Base-by-base conservation (phyloP, 2,888 invertebrate species). In the Aproaerema taeniolella region DNA sequence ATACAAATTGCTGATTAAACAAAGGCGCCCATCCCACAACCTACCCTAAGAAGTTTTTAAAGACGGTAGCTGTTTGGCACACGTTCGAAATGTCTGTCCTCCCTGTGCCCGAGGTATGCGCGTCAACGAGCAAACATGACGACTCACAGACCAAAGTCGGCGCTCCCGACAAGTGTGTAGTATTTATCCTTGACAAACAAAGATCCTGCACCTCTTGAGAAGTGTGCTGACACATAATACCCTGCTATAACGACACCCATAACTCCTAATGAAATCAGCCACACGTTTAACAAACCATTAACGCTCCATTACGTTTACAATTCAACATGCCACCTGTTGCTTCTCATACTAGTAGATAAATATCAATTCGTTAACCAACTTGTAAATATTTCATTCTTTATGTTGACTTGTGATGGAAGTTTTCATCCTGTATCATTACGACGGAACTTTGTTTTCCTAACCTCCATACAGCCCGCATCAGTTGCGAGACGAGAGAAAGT, bases 381-480 rank as follows among this genome's bases (percentile, higher is more conserved):
- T n/a, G n/a, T n/a, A n/a, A n/a, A n/a, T n/a, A n/a, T n/a, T n/a
- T n/a, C n/a, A n/a, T n/a, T n/a, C n/a, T n/a, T n/a, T n/a, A n/a
- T n/a, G n/a, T 35, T 16, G 16, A 14, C 15, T 34, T 15, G 25
- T 13, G 34, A 34, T 16, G 16, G n/a, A 15, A 28, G 64, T 71
- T 67, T 55, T 63, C 61, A 68, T 60, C 57, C 61, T 60, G 62
- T 62, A 62, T 56, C 50, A 58, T 61, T 61, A 60, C 71, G 67
- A 68, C 55, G 68, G 69, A 65, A 74, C 66, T 67, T 66, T 83
- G 81, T 83, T 83, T 70, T 82, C 67, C 72, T 85, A 82, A 83
- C 81, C 83, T 82, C 78, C 74, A 76, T 81, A 69, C 66, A 67
- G 60, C 66, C 59, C 61, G 61, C 63, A 78, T 75, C 68, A 70